Evolutionary conservation across 2,113 vertebrate species (phyloP).

Genomic region (rat (Rattus norvegicus)): DNA sequence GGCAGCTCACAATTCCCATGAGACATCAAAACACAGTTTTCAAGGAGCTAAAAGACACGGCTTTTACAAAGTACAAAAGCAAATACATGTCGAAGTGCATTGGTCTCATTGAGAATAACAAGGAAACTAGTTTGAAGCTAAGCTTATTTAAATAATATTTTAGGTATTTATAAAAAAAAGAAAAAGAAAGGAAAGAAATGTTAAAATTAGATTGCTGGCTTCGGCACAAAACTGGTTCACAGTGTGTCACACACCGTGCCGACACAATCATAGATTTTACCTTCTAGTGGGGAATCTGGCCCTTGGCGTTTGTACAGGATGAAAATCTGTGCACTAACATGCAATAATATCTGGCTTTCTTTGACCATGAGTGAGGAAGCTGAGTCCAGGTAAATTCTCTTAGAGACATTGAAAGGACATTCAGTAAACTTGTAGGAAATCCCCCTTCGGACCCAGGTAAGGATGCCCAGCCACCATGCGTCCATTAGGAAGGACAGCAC

Average conservation of each 20-base stretch:
- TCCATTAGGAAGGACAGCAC: neutral
- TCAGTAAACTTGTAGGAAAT: neutral
- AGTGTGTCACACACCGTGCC: too few relatives aligned
- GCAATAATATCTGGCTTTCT: neutral
- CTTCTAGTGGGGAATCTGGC: neutral
- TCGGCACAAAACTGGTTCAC: neutral
- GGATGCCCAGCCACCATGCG: neutral
- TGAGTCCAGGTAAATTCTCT: neutral
- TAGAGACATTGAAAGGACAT: neutral
- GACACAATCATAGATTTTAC: neutral
- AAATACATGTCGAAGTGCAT: neutral
- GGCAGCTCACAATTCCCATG: neutral
- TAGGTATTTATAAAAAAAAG: neutral
- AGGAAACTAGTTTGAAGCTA: neutral
- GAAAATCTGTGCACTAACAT: neutral
- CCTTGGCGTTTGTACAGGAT: neutral
- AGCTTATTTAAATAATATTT: neutral
- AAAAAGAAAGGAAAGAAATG: neutral
- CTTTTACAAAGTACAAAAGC: constrained; percentile 1
- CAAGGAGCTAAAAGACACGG: neutral
- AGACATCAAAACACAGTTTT: constrained; percentile 16
- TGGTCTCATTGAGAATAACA: neutral
- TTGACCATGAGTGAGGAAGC: neutral
- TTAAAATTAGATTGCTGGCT: neutral
- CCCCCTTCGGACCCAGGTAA: neutral